phyloP scores from a whole-genome alignment of 2,797 vertebrate genomes.

The Argya squamiceps region DNA sequence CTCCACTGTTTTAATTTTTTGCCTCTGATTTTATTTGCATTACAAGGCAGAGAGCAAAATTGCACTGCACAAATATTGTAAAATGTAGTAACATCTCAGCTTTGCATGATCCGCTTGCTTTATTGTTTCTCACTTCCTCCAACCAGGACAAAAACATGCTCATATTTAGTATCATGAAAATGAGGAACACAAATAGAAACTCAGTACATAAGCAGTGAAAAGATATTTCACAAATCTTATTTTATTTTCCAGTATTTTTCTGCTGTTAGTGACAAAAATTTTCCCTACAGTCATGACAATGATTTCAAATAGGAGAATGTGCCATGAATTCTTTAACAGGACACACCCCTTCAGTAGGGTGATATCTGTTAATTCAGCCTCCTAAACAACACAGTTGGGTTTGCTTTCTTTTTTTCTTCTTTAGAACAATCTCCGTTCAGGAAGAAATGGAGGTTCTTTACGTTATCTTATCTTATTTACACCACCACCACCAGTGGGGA shows the following conservation, averaged over 20 bases:
- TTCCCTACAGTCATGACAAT: not conserved
- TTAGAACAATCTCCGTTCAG: not conserved
- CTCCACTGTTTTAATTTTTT: not conserved
- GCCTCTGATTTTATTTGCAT: not conserved
- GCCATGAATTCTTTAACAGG: not conserved
- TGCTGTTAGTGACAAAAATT: not conserved
- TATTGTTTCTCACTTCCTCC: not conserved
- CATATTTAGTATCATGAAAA: not conserved
- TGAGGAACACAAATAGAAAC: not conserved
- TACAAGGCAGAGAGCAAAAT: not conserved
- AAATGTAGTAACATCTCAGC: not conserved
- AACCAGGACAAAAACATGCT: not conserved
- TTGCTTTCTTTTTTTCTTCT: not conserved
- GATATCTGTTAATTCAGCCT: not conserved
- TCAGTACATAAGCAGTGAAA: not conserved
- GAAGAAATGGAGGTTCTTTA: not conserved
- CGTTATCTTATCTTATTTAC: not conserved
- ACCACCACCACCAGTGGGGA: accelerated
- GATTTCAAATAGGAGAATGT: not conserved
- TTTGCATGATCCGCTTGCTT: not conserved
- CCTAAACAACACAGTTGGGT: not conserved
- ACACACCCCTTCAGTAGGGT: not conserved
- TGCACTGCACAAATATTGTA: not conserved
- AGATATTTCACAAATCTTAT: not conserved
- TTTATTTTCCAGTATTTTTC: not conserved